Conservation (phyloP, 2,888 invertebrate species). For the Eilema depressum region DNA sequence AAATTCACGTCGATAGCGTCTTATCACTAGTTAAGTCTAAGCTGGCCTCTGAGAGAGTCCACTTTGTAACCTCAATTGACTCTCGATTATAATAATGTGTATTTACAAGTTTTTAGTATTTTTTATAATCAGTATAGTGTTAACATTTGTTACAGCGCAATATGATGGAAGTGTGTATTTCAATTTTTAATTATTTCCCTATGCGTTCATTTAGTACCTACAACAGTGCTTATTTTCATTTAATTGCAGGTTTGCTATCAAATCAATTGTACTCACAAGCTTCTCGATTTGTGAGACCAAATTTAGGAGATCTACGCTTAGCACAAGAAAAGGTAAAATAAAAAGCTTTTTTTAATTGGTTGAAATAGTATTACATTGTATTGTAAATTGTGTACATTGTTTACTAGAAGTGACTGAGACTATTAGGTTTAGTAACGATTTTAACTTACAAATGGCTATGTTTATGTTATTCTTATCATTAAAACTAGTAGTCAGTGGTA, state of each 20-base stretch:
- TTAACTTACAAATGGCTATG: too few species aligned
- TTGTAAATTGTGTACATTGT: too few species aligned
- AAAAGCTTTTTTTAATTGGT: neutral
- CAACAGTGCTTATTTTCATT: neutral
- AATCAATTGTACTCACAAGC: neutral
- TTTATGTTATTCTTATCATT: too few species aligned
- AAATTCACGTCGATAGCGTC: slow-evolving; percentile 26
- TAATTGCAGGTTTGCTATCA: slow-evolving; percentile 27
- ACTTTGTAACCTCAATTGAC: slow-evolving; percentile 12
- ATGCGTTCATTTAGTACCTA: neutral
- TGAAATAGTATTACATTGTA: neutral
- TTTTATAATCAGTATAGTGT: slow-evolving; percentile 6
- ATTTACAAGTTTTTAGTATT: slow-evolving; percentile 18
- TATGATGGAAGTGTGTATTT: slow-evolving; percentile 8
- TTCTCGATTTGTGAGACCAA: neutral
- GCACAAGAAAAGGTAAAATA: slow-evolving; percentile 7
- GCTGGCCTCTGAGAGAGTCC: slow-evolving; percentile 22
- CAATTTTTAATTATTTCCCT: neutral
- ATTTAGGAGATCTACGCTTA: neutral
- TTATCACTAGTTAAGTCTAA: slow-evolving; percentile 36
- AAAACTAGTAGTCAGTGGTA: too few species aligned
- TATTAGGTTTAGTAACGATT: too few species aligned
- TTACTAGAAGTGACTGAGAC: neutral
- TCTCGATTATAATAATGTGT: slow-evolving; percentile 7
- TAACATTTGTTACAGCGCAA: neutral